These are phyloP conservation scores for Himalopsyche kuldschensis DNA, from an alignment of 2,888 invertebrate species.

Conservation along the genomic window DNA sequence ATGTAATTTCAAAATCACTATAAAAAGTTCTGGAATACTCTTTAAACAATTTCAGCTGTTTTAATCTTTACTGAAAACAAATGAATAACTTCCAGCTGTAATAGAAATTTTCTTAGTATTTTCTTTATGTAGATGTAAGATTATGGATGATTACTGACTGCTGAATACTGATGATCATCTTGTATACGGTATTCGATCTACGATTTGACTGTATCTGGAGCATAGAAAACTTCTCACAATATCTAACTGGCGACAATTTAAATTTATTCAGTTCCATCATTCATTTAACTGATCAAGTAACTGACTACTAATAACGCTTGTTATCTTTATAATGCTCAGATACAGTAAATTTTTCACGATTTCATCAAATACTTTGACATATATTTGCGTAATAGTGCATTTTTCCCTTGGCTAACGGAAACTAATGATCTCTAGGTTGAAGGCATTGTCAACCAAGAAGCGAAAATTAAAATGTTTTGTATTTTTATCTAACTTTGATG, in stretches of 20 bases:
- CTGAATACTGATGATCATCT: too few relatives aligned
- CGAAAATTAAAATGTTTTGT: too few relatives aligned
- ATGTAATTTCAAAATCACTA: too few relatives aligned
- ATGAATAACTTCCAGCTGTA: too few relatives aligned
- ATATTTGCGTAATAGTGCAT: background rate
- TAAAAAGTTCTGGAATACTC: too few relatives aligned
- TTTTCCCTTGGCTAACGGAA: background rate
- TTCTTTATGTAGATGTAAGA: too few relatives aligned
- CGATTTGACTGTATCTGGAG: background rate
- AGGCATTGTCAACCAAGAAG: background rate
- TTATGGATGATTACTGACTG: too few relatives aligned
- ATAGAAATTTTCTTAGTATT: too few relatives aligned
- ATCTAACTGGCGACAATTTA: background rate
- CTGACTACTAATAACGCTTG: background rate
- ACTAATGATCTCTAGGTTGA: background rate
- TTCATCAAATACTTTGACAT: background rate
- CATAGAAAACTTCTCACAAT: background rate
- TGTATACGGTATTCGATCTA: too few relatives aligned
- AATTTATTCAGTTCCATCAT: background rate
- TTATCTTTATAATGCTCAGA: background rate
- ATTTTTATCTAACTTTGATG: too few relatives aligned
- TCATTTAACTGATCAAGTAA: background rate
- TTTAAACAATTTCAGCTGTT: too few relatives aligned
- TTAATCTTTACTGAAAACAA: too few relatives aligned
- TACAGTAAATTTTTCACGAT: background rate